phyloP scores from a whole-genome alignment of 2,797 vertebrate genomes.

The Tarsius wallacei region DNA sequence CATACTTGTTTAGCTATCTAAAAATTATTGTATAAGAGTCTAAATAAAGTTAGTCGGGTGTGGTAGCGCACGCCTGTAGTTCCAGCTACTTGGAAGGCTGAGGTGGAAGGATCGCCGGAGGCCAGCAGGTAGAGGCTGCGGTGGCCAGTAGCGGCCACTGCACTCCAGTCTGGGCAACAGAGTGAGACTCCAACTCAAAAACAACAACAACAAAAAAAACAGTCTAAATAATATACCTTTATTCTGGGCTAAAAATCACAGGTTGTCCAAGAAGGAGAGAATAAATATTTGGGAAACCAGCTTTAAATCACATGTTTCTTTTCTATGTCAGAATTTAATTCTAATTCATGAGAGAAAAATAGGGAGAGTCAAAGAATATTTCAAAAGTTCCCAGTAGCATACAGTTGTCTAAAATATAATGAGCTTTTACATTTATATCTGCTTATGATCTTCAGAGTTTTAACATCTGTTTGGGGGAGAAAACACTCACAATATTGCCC shows the following conservation, averaged over 20 bases:
- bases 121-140: no score
- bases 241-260: neutral
- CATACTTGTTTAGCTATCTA: neutral
- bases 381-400: neutral
- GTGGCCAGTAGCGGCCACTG: no score
- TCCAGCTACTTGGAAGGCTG: no score
- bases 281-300: neutral
- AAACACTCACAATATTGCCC: neutral
- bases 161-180: no score
- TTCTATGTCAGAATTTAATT: neutral
- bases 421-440: neutral
- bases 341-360: neutral
- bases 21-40: neutral
- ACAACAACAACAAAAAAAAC: no score
- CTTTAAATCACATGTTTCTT: neutral
- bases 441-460: neutral
- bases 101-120: no score
- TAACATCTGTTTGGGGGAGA: neutral
- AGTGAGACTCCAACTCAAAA: no score
- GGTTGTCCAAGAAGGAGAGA: neutral
- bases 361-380: neutral
- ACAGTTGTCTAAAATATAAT: constrained; percentile 10
- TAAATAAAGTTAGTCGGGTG: no score
- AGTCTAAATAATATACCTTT: neutral
- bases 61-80: no score